Conservation (phyloP, 2,797 vertebrate species). For the Etheostoma nigrum region DNA sequence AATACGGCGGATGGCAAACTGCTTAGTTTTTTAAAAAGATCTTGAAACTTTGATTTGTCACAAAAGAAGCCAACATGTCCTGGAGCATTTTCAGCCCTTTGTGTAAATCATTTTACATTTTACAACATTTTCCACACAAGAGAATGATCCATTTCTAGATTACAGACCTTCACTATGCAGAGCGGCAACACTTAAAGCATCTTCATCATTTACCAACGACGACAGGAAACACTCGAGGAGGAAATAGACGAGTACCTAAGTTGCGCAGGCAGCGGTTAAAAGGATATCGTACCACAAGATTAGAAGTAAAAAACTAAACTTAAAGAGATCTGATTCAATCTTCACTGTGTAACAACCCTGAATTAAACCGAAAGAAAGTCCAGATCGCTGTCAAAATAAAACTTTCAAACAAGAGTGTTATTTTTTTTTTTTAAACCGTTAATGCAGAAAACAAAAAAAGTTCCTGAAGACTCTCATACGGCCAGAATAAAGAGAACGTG, state of each 20-base stretch:
- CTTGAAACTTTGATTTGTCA: not conserved
- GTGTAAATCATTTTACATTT: too few relatives aligned
- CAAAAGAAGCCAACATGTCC: too few relatives aligned
- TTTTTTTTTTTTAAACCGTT: too few relatives aligned
- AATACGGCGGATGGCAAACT: too few relatives aligned
- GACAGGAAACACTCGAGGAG: not conserved
- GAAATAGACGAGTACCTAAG: constrained; percentile 35
- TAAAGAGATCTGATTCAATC: not conserved
- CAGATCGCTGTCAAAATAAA: not conserved
- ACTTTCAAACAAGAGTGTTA: not conserved
- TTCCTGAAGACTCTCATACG: not conserved
- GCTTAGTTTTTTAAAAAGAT: not conserved
- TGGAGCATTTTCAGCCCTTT: too few relatives aligned
- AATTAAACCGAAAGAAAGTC: not conserved
- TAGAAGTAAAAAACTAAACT: not conserved
- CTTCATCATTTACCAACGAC: not conserved
- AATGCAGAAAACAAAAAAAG: not conserved
- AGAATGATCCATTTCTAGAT: too few relatives aligned
- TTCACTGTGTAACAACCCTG: not conserved
- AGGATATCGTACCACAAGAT: constrained; percentile 34
- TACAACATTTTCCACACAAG: too few relatives aligned
- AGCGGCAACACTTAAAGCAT: not conserved
- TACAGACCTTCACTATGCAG: too few relatives aligned
- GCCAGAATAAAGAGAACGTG: too few relatives aligned
- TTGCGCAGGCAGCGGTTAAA: constrained; percentile 4